Base-by-base conservation (phyloP, 2,888 invertebrate genomes). In the Phyllotreta cruciferae region DNA sequence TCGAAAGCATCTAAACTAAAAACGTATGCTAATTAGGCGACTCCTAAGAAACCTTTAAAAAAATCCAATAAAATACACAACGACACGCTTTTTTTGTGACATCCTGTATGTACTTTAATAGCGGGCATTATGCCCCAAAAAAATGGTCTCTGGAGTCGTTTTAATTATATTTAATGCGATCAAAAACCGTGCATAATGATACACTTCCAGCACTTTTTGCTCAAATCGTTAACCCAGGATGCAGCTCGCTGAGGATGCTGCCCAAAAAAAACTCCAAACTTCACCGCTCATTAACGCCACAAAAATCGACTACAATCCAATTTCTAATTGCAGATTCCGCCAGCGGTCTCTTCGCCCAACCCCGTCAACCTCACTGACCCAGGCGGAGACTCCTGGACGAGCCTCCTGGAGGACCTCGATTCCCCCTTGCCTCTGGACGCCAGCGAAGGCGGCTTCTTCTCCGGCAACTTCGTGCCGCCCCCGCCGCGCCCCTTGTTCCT, bases 401-500 rank as follows among this genome's bases (percentile, higher is more conserved):
- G 67, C 62, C 63, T 66, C 44, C 47, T 67, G 14, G 77, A 74
- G 14, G 75, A 75, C 11, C 14, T 52, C 4, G 76, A 74, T 37
- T 70, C 71, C 35, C 56, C 68, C 39, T 66, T 78, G 50, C 74
- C 76, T 6, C 66, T 79, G 44, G 79, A 80, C 60, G 75, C 73
- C 37, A 78, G 77, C 66, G 80, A 79, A 54, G 79, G 77, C 36
- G 79, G 79, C 35, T 73, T 82, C 13, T 82, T 81, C 74, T 74
- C 77, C 9, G 79, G 79, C 13, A 81, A 83, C 73, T 88, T 88
- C 79, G 85, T 89, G 71, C 87, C 88, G 67, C 89, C 89, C 65
- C 89, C 89, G 62, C 89, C 89, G 37, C 82, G 88, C 71, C 87
- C 88, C 58, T 84, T 87, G 53, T 87, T 86, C 78, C 82, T 88